These are phyloP conservation scores for Sapayoa aenigma DNA, from an alignment of 2,113 vertebrate species.

Conservation along the genomic window DNA sequence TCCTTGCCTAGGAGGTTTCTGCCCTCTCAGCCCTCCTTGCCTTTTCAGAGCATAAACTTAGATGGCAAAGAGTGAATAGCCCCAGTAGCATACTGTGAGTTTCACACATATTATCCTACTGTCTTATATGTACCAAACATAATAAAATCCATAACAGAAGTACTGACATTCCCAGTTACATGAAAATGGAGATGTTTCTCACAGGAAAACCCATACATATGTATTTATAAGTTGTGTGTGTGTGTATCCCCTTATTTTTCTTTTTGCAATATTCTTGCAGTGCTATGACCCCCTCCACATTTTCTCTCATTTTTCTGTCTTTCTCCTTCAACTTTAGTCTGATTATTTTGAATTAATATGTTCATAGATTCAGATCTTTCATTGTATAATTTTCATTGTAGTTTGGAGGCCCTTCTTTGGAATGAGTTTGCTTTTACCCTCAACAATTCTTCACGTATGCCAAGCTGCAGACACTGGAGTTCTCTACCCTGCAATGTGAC, in stretches of 20 bases:
- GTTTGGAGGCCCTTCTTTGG: neutral
- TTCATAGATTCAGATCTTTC: neutral
- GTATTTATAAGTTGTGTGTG: no score
- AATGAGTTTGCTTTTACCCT: neutral
- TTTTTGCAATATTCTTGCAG: neutral
- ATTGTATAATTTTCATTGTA: neutral
- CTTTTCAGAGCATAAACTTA: neutral
- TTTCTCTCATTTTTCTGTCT: neutral
- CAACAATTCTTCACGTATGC: neutral
- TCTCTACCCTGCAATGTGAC: neutral
- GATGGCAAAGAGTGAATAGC: neutral
- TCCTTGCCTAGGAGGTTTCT: neutral
- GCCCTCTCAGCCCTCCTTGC: neutral
- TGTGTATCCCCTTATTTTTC: no score
- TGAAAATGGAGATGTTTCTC: neutral
- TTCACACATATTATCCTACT: neutral
- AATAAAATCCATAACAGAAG: neutral
- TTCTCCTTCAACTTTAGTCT: neutral
- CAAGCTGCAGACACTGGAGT: neutral
- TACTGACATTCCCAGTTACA: neutral
- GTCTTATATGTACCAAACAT: neutral
- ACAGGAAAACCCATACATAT: neutral
- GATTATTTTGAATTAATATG: neutral
- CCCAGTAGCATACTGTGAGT: rapidly evolving
- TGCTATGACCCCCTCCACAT: neutral